phyloP scores from a whole-genome alignment of 2,797 vertebrate genomes.

The Microhierax caerulescens region DNA sequence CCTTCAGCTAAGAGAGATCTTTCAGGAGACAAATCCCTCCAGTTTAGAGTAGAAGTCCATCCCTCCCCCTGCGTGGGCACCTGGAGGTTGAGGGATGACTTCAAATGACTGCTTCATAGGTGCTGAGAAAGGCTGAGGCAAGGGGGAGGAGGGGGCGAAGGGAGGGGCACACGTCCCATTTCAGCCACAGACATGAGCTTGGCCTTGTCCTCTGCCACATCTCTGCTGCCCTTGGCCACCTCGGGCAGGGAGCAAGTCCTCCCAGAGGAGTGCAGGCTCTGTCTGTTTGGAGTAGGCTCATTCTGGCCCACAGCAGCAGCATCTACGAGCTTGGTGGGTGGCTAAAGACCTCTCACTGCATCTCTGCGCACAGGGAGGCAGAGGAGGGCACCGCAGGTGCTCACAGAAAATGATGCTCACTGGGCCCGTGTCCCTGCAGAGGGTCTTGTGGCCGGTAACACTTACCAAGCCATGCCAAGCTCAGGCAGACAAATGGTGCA shows the following conservation, averaged over 20 bases:
- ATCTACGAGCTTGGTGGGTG: neutral
- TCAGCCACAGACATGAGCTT: neutral
- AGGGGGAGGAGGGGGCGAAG: neutral
- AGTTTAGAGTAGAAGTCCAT: neutral
- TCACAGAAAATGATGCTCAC: neutral
- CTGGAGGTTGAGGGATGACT: neutral
- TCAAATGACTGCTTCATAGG: neutral
- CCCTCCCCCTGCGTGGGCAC: neutral
- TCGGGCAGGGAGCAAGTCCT: neutral
- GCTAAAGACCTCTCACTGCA: neutral
- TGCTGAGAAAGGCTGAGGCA: neutral
- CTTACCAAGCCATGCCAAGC: neutral
- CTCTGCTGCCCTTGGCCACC: neutral
- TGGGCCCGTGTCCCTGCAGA: rapidly evolving
- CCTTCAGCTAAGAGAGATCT: neutral
- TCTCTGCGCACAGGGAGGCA: neutral
- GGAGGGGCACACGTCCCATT: neutral
- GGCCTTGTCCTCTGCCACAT: neutral
- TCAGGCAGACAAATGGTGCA: neutral
- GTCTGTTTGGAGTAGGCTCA: neutral
- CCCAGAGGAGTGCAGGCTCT: neutral
- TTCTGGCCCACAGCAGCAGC: neutral
- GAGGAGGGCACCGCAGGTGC: neutral
- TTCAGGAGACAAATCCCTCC: neutral
- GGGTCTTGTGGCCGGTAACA: neutral